A percentile compares a stretch with the other conserved stretches of the same genome.
phyloP scores from a whole-genome alignment of 2,113 vertebrate species.

The Albula goreensis region DNA sequence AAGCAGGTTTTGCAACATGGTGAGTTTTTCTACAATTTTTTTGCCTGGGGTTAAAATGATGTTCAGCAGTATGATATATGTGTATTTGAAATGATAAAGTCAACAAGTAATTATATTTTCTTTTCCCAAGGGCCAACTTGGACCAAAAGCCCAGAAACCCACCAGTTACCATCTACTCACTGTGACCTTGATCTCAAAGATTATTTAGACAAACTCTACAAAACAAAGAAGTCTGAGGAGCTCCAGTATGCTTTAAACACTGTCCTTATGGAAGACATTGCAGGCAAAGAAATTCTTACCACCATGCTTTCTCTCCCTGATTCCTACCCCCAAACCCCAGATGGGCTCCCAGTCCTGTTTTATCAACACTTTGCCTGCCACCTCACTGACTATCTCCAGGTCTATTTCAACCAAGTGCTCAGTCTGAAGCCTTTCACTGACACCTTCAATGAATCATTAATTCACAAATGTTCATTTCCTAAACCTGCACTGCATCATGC shows the following conservation, averaged over 20 bases:
- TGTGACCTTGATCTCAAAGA: conserved; percentile 14
- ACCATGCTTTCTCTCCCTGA: conserved; percentile 27
- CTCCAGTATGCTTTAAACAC: conserved; percentile 6
- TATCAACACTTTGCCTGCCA: conserved; percentile 32
- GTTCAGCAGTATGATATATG: neutral
- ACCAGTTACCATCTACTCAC: neutral
- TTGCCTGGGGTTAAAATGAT: neutral
- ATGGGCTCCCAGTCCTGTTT: conserved; percentile 36
- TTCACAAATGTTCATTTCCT: neutral
- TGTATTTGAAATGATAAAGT: no score
- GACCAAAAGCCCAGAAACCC: neutral
- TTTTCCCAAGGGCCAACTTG: neutral
- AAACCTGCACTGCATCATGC: neutral
- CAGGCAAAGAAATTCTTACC: conserved; percentile 34
- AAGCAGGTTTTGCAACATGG: neutral
- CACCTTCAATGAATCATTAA: conserved; percentile 11
- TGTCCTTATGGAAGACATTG: conserved; percentile 21
- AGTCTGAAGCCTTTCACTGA: neutral
- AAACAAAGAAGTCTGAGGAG: conserved; percentile 25
- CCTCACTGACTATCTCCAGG: conserved; percentile 32
- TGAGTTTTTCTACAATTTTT: neutral
- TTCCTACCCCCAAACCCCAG: conserved; percentile 2
- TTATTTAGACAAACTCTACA: conserved; percentile 35
- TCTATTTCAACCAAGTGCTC: conserved; percentile 38
- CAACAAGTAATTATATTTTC: neutral